Conservation (phyloP, 2,888 invertebrate genomes). For the Eilema depressum region DNA sequence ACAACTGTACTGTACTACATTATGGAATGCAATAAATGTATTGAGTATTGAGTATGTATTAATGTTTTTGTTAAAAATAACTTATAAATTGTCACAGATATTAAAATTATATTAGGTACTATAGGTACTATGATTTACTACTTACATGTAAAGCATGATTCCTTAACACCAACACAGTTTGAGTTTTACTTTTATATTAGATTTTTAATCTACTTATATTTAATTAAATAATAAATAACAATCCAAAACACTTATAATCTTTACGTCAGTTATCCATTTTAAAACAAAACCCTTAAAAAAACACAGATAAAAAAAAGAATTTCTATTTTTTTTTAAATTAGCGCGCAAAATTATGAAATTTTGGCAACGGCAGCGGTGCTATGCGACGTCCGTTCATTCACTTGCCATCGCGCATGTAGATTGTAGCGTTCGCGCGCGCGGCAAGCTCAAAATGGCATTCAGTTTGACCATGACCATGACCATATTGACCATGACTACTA, state of each 20-base stretch:
- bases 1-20: too few species aligned
- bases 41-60: too few species aligned
- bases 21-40: too few species aligned
- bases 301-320: background rate
- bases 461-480: background rate
- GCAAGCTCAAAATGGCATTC: background rate
- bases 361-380: too few species aligned
- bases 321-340: background rate
- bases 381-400: background rate
- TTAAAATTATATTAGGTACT: background rate
- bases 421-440: too few species aligned
- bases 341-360: background rate
- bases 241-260: background rate
- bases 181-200: slow-evolving; percentile 4
- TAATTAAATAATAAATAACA: background rate
- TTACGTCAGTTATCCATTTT: slow-evolving; percentile 41
- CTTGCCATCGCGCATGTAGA: background rate
- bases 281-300: background rate
- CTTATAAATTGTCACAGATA: too few species aligned
- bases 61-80: too few species aligned
- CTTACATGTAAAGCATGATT: slow-evolving; percentile 49
- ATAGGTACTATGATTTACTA: slow-evolving; percentile 8
- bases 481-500: background rate
- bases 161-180: slow-evolving; percentile 45
- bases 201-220: background rate